Percentiles rank a stretch among this genome's conserved stretches.
Evolutionary conservation across 1,140 invertebrate species (phyloP).

Genomic region (Berghia stephanieae): DNA sequence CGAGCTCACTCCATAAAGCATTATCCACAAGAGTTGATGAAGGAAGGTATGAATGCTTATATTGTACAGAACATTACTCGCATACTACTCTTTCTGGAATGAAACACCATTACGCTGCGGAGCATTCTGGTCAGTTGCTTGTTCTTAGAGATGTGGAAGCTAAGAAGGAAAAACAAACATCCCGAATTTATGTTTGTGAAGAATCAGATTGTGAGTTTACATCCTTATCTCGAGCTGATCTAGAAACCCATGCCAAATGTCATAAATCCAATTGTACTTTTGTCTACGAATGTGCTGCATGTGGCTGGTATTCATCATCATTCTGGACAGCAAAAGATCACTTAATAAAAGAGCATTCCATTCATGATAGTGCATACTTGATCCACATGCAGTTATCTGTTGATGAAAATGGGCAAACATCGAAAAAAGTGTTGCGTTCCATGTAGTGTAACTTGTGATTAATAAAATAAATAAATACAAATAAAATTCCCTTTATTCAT

Average conservation of each 20-base stretch:
- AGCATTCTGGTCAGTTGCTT: conserved; percentile 27
- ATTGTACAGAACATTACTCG: conserved; percentile 22
- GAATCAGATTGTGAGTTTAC: conserved; percentile 11
- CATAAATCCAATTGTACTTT: conserved; percentile 15
- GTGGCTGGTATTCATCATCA: conserved; percentile 30
- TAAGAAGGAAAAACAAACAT: not conserved
- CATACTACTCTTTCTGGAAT: conserved; percentile 16
- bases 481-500: too few species aligned
- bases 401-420: conserved; percentile 31
- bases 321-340: conserved; percentile 1
- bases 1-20: not conserved
- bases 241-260: conserved; percentile 5
- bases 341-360: conserved; percentile 5
- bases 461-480: too few species aligned
- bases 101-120: conserved; percentile 25
- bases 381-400: conserved; percentile 25
- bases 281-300: conserved; percentile 19
- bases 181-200: conserved; percentile 31
- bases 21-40: not conserved
- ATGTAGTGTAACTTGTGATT: too few species aligned
- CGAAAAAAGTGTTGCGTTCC: conserved; percentile 23
- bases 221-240: conserved; percentile 8
- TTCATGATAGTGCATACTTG: conserved; percentile 16
- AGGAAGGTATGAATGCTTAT: conserved; percentile 26
- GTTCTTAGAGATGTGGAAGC: conserved; percentile 28